Conservation (phyloP, 2,797 vertebrate genomes). For the Coranthus polyacanthus region DNA sequence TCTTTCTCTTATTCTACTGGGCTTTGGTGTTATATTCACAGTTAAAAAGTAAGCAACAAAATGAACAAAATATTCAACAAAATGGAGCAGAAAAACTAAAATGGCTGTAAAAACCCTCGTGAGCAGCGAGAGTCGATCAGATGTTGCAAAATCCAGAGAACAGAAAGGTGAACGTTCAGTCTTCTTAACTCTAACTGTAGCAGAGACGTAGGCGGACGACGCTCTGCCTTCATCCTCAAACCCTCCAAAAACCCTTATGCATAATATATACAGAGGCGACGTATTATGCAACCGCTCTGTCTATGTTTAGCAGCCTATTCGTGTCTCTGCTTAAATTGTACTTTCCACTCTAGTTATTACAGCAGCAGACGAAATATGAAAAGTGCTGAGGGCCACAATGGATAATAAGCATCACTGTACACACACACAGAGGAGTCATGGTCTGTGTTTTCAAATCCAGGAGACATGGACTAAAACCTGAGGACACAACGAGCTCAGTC, state of each 20-base stretch:
- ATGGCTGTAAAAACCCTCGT: too few relatives aligned
- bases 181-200: conserved; percentile 29
- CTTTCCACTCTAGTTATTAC: conserved; percentile 75
- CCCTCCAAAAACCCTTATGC: conserved; percentile 63
- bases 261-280: conserved; percentile 69
- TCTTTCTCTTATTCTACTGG: too few relatives aligned
- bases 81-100: too few relatives aligned
- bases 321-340: conserved; percentile 71
- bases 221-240: conserved; percentile 7
- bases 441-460: conserved; percentile 4
- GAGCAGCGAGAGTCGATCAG: not conserved
- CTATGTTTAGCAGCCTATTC: conserved; percentile 74
- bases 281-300: conserved; percentile 63
- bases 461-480: conserved; percentile 12
- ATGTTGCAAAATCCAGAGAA: not conserved
- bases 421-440: conserved; percentile 12
- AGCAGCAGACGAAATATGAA: conserved; percentile 65
- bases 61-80: too few relatives aligned
- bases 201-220: conserved; percentile 12
- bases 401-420: conserved; percentile 60
- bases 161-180: conserved; percentile 19
- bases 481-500: not conserved
- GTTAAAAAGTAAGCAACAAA: too few relatives aligned
- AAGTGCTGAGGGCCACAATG: conserved; percentile 56
- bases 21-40: too few relatives aligned